A percentile compares a stretch with the other conserved stretches of the same genome.
Evolutionary conservation across 1,140 invertebrate species (phyloP).

Genomic region (Scaptomyza hsui): DNA sequence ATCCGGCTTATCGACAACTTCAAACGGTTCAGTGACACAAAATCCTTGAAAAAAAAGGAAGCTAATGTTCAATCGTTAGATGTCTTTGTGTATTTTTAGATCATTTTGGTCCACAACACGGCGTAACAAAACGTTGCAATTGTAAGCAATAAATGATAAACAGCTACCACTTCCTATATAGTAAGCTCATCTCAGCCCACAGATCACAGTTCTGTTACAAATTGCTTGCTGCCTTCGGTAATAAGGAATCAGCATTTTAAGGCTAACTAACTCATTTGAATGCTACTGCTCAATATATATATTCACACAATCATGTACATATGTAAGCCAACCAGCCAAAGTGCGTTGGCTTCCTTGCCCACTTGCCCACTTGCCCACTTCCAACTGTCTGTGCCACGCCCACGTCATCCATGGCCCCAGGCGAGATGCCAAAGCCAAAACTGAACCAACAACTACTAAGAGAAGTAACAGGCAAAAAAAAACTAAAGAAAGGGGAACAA

Average conservation of each 20-base stretch:
- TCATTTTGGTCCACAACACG: not conserved
- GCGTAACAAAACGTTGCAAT: slow-evolving; percentile 6
- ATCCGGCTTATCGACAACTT: too few relatives aligned
- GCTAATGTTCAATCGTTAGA: not conserved
- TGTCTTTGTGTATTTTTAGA: not conserved
- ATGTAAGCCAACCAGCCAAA: not conserved
- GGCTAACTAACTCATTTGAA: slow-evolving; percentile 7
- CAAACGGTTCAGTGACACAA: too few relatives aligned
- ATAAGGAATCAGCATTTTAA: slow-evolving; percentile 14
- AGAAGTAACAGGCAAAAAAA: not conserved
- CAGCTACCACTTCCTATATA: not conserved
- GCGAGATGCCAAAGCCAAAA: slow-evolving; percentile 8
- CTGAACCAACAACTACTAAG: not conserved
- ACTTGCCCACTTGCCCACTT: slow-evolving; percentile 5
- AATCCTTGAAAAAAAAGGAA: not conserved
- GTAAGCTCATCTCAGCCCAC: not conserved
- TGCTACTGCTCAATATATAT: slow-evolving; percentile 12
- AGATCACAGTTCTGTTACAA: not conserved
- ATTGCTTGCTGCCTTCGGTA: not conserved
- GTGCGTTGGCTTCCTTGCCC: slow-evolving; percentile 21
- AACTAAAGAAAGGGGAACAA: slow-evolving; percentile 4
- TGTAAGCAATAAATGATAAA: not conserved
- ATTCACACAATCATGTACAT: too few relatives aligned
- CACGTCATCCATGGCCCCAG: slow-evolving; percentile 12
- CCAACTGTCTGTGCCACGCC: slow-evolving; percentile 26